A percentile compares a stretch with the other conserved stretches of the same genome.
Evolutionary conservation across 2,888 invertebrate species (phyloP).

Genomic region (Phyllotreta striolata): DNA sequence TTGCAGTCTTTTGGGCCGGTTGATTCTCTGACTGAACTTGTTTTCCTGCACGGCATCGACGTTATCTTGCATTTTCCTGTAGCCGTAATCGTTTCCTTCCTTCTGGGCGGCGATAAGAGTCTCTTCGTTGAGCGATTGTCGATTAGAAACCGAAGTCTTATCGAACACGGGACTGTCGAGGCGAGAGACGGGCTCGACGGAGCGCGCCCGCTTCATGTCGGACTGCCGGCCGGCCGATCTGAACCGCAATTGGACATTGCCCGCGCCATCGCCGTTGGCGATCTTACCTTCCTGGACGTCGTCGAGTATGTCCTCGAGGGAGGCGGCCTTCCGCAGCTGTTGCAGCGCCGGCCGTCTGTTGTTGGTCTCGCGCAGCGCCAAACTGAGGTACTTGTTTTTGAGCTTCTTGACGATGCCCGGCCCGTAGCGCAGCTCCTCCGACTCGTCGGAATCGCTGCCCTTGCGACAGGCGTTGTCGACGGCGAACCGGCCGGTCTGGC

Average conservation of each 20-base stretch:
- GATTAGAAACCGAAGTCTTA: constrained; percentile 46
- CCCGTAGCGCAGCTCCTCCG: constrained; percentile 87
- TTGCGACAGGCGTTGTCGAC: constrained; percentile 51
- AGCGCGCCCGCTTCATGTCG: constrained; percentile 83
- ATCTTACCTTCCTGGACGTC: constrained; percentile 58
- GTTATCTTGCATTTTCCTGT: constrained; percentile 45
- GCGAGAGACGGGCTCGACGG: constrained; percentile 83
- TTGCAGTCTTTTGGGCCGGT: constrained; percentile 69
- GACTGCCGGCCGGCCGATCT: constrained; percentile 60
- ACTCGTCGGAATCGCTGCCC: constrained; percentile 66
- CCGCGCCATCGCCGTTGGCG: constrained; percentile 44
- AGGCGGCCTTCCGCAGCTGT: constrained; percentile 79
- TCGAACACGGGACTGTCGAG: constrained; percentile 61
- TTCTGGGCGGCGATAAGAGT: constrained; percentile 59
- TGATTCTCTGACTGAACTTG: constrained; percentile 52
- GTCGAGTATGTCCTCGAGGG: constrained; percentile 85
- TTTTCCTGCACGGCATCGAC: constrained; percentile 40
- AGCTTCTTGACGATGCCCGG: constrained; percentile 91
- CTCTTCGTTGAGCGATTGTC: constrained; percentile 63
- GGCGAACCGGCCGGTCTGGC: constrained; percentile 38
- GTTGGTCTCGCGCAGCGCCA: constrained; percentile 76
- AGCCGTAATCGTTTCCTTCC: constrained; percentile 52
- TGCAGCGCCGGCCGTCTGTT: constrained; percentile 71
- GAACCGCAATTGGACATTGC: constrained; percentile 60
- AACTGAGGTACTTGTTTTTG: constrained; percentile 84